These are phyloP conservation scores for Oligia strigilis DNA, from an alignment of 2,888 invertebrate genomes.

Conservation along the genomic window DNA sequence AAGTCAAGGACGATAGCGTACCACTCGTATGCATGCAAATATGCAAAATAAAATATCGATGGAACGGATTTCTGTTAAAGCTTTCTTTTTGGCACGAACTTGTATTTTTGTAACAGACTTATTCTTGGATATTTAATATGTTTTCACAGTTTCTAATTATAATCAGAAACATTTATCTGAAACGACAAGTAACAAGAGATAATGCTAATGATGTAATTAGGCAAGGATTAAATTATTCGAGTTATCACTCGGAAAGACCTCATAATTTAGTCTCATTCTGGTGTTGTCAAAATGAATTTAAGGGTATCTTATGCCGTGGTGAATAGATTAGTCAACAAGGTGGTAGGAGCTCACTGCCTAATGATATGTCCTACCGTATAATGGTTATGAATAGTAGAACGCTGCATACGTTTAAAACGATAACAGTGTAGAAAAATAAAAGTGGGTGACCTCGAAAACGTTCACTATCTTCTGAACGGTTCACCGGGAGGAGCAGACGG, in stretches of 20 bases:
- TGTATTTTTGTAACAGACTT: conserved; percentile 37
- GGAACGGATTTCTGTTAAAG: conserved; percentile 14
- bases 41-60: conserved; percentile 20
- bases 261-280: not conserved
- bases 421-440: conserved; percentile 66
- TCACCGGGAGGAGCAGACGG: conserved; percentile 41
- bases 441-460: conserved; percentile 72
- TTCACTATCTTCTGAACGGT: conserved; percentile 67
- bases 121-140: conserved; percentile 32
- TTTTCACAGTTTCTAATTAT: conserved; percentile 12
- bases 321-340: not conserved
- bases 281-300: not conserved
- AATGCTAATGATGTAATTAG: conserved; percentile 10
- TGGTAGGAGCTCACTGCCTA: not conserved
- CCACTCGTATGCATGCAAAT: conserved; percentile 18
- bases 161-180: not conserved
- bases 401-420: conserved; percentile 47
- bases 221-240: not conserved
- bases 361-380: not conserved
- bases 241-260: not conserved
- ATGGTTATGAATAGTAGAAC: conserved; percentile 4
- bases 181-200: not conserved
- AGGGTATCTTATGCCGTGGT: not conserved
- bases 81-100: conserved; percentile 38
- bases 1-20: conserved; percentile 34